These are phyloP conservation scores for Mustela nigripes DNA, from an alignment of 2,113 vertebrate species.

Conservation along the genomic window DNA sequence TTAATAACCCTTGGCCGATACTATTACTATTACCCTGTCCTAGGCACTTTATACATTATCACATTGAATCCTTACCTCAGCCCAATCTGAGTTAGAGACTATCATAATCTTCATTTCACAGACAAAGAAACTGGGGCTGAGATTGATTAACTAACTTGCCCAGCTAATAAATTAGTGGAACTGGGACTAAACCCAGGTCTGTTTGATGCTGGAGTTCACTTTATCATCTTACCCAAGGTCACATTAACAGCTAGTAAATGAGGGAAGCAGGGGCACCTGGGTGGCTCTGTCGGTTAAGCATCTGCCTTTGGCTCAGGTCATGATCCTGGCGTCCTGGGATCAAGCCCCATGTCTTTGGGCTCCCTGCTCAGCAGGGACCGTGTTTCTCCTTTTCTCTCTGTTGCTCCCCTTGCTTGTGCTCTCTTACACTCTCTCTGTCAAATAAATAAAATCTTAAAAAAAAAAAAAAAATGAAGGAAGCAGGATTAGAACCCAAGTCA, in stretches of 20 bases:
- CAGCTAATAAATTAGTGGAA: constrained; percentile 23
- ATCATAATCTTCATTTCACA: background rate
- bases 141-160: background rate
- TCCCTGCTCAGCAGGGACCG: too few relatives aligned
- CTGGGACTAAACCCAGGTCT: background rate
- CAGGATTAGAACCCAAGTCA: background rate
- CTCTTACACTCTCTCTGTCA: too few relatives aligned
- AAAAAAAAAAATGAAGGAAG: background rate
- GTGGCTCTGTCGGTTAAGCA: background rate
- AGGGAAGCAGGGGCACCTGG: background rate
- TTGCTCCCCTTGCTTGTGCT: too few relatives aligned
- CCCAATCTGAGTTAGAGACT: background rate
- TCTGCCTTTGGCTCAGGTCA: background rate
- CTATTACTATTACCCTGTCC: background rate
- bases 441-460: too few relatives aligned
- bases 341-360: too few relatives aligned
- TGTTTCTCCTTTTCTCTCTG: too few relatives aligned
- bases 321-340: too few relatives aligned
- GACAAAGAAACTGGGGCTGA: background rate
- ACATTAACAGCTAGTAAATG: background rate
- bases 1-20: background rate
- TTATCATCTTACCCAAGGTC: constrained; percentile 3
- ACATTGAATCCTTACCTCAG: background rate
- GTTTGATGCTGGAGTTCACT: background rate
- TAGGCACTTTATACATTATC: background rate